Evolutionary conservation across 1,140 invertebrate species (phyloP), one percentile per base, ranked within the genome.

Genomic region (Dufourea novaeangliae): DNA sequence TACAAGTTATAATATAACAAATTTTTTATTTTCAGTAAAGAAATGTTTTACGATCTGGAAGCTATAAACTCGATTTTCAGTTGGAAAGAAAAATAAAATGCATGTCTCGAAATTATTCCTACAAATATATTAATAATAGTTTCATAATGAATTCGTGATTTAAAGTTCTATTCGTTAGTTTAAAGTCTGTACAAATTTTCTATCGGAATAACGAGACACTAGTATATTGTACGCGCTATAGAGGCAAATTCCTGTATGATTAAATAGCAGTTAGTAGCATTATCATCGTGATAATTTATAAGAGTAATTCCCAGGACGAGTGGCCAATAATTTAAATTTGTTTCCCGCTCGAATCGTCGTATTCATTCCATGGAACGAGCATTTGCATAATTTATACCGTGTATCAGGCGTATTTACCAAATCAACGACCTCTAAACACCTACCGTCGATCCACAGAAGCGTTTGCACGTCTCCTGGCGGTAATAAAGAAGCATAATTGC

Each of bases 381-480:
- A 75, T 75, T 68, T 68, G 46, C 56, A 77, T 77, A 77, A 41
- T 77, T 77, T 62, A 62, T 77, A 62, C 52, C 63, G 29, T n/a
- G 29, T 61, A 70, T 70, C 20, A 20, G 25, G 25, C 14, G 17
- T 75, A 77, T 61, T 70, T 62, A 41, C 44, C 39, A 70, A 77
- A 77, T 77, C 67, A 54, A 77, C 34, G 44, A 77, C 57, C 44
- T 8, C 56, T 62, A 70, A 77, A 32, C 25, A 11, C 7, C 20
- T 54, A 41, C 6, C 17, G 14, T 29, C 5, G 14, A 52, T 3
- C 39, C 56, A 20, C 54, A 20, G 71, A 11, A 54, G 25, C 22
- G 57, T 70, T 62, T 54, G 44, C 41, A 14, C 4, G 1, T 17
- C 12, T 62, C 29, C 25, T 8, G 3, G n/a, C 1, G 6, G 3